Evolutionary conservation across 2,888 invertebrate species (phyloP), one percentile per base, ranked within the genome.

Genomic region (Dryadula phaetusa): DNA sequence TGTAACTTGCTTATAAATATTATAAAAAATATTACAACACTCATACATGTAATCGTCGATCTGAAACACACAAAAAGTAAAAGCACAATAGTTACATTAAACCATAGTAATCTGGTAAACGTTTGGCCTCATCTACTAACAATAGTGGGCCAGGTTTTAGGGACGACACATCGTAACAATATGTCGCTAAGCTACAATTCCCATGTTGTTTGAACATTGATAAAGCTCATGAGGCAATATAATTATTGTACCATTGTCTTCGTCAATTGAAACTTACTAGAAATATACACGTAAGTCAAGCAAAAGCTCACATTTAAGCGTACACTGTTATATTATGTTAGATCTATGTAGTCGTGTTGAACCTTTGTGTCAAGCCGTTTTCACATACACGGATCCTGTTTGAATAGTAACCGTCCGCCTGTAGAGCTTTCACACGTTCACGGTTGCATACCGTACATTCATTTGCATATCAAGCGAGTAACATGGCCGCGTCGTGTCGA

Each of bases 21-120:
- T 6, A 14, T 14, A 60, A 44, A 44, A 60, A 60, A 46, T 60
- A 60, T 60, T 60, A 60, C 60, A 60, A 60, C 60, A 32, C 60
- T 12, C 22, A 22, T 0, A 37, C 12, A 46, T 32, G 14, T 25
- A 28, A 12, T n/a, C 7, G 52, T 63, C 25, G 18, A 63, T 42
- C 40, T 63, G 49, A 40, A 49, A 47, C 4, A 63, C 42, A 34
- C 16, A 58, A 32, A 46, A 60, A 14, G 25, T 32, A 46, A 60
- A 28, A 60, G 18, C 46, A 60, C 40, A 44, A 44, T 32, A 42
- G 25, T 28, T 32, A 60, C 44, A 46, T 32, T 12, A 46, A 52
- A 46, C 60, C 60, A 60, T 6, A 60, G 44, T 60, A 60, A 42
- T 32, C 44, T 28, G 28, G 14, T 25, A 3, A 60, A 60, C 8